Base-by-base conservation (phyloP, 2,888 invertebrate genomes). In the Drosophila borealis region DNA sequence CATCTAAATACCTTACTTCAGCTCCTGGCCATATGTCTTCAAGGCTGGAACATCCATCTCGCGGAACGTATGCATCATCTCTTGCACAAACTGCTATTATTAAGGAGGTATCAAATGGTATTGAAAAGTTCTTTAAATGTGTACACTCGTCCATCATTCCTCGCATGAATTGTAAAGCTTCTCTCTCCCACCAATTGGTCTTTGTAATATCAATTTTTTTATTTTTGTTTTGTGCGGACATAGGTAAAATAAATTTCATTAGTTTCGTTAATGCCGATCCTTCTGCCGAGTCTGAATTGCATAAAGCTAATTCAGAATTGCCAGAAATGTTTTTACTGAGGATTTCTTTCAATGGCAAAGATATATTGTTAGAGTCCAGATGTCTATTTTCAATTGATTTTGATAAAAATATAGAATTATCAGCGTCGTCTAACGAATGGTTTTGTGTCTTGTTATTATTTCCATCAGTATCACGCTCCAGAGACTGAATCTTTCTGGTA, bases 81-180 rank as follows among this genome's bases (percentile, higher is more conserved):
- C 95, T 95, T 0, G 99, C 99, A 88, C 96, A 96, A 2, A 99
- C 96, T 17, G 97, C 96, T 92, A 98, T 98, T 67, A 98, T 96
- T 54, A 99, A 93, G 10, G 96, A 96, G 0, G 98, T 97, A 90
- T 99, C 99, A 53, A 95, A 95, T 0, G 97, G 97, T 14, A 95
- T 93, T 2, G 97, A 96, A 90, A 98, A 99, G 93, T 99, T 98
- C 77, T 95, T 97, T 42, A 99, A 93, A 93, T 99, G 98, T 0
- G 99, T 99, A 91, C 98, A 99, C 92, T 99, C 98, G 90, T 99
- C 99, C 99, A 99, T 99, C 80, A 99, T 95, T 0, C 98, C 98
- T 51, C 97, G 94, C 99, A 99, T 99, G 90, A 99, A 98, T 93
- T 97, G 96, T 59, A 97, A 85, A 0, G 97, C 96, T 92, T 97